phyloP scores from a whole-genome alignment of 2,888 invertebrate genomes.

The Digitonthophagus gazella region DNA sequence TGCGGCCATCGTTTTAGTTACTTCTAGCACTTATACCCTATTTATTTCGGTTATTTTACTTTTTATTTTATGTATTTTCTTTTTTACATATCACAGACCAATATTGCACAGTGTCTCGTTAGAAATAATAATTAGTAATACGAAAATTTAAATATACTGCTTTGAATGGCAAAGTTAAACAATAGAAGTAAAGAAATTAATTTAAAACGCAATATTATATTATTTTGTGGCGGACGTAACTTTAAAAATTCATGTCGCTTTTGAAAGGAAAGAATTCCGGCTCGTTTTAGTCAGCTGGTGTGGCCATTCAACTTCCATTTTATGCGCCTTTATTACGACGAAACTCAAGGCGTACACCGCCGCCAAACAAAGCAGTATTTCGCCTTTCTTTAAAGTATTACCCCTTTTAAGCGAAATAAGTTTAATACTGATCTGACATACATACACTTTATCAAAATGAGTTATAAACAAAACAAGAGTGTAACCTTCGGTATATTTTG shows the following conservation, averaged over 20 bases:
- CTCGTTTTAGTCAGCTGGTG: background rate
- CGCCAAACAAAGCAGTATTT: background rate
- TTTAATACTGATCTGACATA: conserved; percentile 13
- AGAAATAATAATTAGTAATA: too few species aligned
- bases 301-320: background rate
- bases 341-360: background rate
- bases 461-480: background rate
- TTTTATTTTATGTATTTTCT: conserved; percentile 25
- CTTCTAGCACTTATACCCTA: conserved; percentile 18
- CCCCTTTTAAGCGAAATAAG: background rate
- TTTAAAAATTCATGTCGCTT: background rate
- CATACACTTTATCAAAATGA: background rate
- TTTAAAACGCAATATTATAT: too few species aligned
- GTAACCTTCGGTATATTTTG: background rate
- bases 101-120: conserved; percentile 39
- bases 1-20: conserved; percentile 23
- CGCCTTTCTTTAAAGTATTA: background rate
- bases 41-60: conserved; percentile 24
- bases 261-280: background rate
- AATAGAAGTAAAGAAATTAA: too few species aligned
- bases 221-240: background rate
- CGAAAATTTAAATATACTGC: too few species aligned
- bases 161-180: too few species aligned
- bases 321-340: background rate
- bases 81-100: conserved; percentile 41